Evolutionary conservation across 2,888 invertebrate species (phyloP), one percentile per base, ranked within the genome.

Genomic region (Tenthredo amoena): DNA sequence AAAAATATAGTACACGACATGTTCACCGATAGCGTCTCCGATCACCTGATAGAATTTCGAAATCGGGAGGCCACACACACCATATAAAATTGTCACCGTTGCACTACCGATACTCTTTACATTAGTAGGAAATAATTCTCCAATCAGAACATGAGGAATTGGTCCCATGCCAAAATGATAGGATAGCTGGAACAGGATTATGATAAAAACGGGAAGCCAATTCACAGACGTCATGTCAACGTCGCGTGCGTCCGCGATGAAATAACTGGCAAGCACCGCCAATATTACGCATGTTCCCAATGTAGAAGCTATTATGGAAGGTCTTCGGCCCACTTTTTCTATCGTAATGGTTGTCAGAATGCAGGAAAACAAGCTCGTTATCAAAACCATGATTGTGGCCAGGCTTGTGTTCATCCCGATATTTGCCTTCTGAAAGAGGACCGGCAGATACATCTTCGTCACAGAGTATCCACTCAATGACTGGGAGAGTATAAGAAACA

Each of bases 241-340:
- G 5, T 86, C 86, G 4, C 37, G 58, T 58, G 37, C 21, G 86
- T 86, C 85, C 0, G 87, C 86, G 74, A 88, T 86, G 2, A 94
- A 87, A 55, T 93, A 93, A 43, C 87, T 74, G 1, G 92, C 91
- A 0, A 93, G 85, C 6, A 91, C 72, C 0, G 87, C 87, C 0
- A 93, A 86, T 0, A 92, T 91, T 0, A 94, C 4, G 2, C 90
- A 88, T n/a, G 94, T 93, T 0, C 92, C 89, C 0, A 94, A 82
- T 0, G 94, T 94, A 0, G 94, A 95, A 12, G 93, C 86, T 15
- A 95, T 89, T 0, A 95, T 90, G 6, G 95, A 90, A 1, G 92
- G 91, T 31, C 94, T 91, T 77, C 95, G 90, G 0, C 95, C 95
- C 5, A 93, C 93, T 15, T 91, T 91, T 86, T 95, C 95, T 0